Evolutionary conservation across 2,888 invertebrate species (phyloP), one percentile per base, ranked within the genome.

Genomic region (Euphydryas editha): DNA sequence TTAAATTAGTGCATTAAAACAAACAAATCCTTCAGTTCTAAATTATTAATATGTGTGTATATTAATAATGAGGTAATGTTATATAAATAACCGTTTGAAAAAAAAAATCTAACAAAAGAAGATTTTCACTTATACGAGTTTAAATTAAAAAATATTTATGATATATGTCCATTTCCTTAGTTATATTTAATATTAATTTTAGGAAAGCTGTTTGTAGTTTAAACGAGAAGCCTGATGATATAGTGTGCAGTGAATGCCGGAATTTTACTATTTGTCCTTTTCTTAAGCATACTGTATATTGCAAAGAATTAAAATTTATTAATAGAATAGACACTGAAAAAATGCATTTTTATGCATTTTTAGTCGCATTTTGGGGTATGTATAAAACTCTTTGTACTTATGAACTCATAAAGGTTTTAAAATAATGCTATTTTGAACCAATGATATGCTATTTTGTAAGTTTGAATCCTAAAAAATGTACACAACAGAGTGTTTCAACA

Each of bases 161-260:
- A n/a, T 24, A 24, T 4, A 8, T 30, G 4, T 5, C 8, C 39
- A 39, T 10, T 11, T 13, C 6, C 39, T 1, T 13, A 11, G 10
- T 10, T 11, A 39, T 13, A 39, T 30, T 30, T n/a, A 36, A 36
- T 36, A 10, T 36, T 10, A 5, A 36, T 42, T 49, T 49, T 11
- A 49, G 49, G 5, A 21, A 5, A 4, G 3, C 10, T 49, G 15
- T 13, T 6, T 49, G 47, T 30, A n/a, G 18, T 17, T n/a, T n/a
- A 17, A 46, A 17, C 15, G 13, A 13, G 13, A 2, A 7, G 11
- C 39, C 2, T 39, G 10, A 11, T 8, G 15, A 39, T 11, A 15
- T 39, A 44, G n/a, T 44, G n/a, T 54, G 54, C 18, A 36, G 17
- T 36, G 54, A 54, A 17, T 54, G 54, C 17, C 36, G 36, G 5